Evolutionary conservation across 2,113 vertebrate genomes (phyloP).

Genomic region (Mugil cephalus): DNA sequence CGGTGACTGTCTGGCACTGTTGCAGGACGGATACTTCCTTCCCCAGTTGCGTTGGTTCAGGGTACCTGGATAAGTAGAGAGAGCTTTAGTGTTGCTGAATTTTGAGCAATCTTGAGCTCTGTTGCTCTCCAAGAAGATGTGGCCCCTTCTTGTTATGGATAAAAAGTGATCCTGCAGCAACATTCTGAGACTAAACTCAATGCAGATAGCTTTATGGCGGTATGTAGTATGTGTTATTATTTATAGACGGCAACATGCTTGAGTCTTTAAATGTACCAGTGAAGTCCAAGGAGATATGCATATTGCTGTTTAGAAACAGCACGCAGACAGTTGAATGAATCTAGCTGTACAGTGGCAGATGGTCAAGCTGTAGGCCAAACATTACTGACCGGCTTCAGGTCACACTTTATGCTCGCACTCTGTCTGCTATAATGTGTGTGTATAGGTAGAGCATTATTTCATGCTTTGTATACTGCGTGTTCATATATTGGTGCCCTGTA

Average conservation of each 20-base stretch:
- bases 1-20: conserved; percentile 92
- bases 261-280: not conserved
- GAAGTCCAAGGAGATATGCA: not conserved
- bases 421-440: not conserved
- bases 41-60: conserved; percentile 93
- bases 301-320: not conserved
- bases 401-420: not conserved
- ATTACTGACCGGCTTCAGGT: conserved; percentile 21
- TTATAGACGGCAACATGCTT: not conserved
- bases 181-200: too few species aligned
- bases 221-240: not conserved
- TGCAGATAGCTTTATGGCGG: too few species aligned
- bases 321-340: not conserved
- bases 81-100: not conserved
- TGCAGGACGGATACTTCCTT: conserved; percentile 92
- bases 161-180: not conserved
- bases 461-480: not conserved
- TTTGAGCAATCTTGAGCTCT: not conserved
- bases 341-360: not conserved
- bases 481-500: conserved; percentile 2
- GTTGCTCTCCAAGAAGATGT: too few species aligned
- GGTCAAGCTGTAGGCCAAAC: conserved; percentile 27
- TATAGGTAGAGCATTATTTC: not conserved
- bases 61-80: conserved; percentile 81
- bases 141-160: too few species aligned